These are phyloP conservation scores for Spodoptera exigua DNA, from an alignment of 2,888 invertebrate genomes.

Conservation along the genomic window DNA sequence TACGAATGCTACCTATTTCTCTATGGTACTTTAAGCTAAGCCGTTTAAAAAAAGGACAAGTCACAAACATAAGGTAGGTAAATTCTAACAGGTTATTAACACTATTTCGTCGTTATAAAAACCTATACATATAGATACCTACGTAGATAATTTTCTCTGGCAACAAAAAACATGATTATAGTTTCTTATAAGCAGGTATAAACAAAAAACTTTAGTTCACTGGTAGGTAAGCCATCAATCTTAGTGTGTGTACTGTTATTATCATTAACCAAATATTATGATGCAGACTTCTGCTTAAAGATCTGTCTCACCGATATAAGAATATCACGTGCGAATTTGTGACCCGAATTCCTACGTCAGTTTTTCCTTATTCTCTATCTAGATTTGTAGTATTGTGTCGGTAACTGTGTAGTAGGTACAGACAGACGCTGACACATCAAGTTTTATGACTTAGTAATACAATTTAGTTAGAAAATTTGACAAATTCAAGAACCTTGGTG, in stretches of 20 bases:
- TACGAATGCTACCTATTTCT: no score
- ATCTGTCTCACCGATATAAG: conserved; percentile 24
- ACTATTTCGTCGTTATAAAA: conserved; percentile 1
- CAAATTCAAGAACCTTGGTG: no score
- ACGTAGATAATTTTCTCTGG: neutral
- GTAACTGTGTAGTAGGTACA: no score
- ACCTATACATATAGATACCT: neutral
- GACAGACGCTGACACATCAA: no score
- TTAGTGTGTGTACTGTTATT: conserved; percentile 13
- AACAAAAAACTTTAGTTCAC: neutral
- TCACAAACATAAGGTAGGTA: no score
- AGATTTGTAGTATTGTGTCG: no score
- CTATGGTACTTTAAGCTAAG: no score
- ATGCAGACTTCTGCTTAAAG: conserved; percentile 13
- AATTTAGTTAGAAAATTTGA: no score
- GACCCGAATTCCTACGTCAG: conserved; percentile 16
- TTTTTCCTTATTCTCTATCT: neutral
- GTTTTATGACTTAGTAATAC: no score
- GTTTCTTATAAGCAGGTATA: neutral
- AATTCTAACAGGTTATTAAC: no score
- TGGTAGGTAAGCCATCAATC: conserved; percentile 32
- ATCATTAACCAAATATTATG: conserved; percentile 46
- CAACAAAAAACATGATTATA: neutral
- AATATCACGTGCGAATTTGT: conserved; percentile 15
- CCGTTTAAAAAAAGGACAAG: no score